Evolutionary conservation across 1,140 invertebrate genomes (phyloP).

Genomic region (Asobara japonica): DNA sequence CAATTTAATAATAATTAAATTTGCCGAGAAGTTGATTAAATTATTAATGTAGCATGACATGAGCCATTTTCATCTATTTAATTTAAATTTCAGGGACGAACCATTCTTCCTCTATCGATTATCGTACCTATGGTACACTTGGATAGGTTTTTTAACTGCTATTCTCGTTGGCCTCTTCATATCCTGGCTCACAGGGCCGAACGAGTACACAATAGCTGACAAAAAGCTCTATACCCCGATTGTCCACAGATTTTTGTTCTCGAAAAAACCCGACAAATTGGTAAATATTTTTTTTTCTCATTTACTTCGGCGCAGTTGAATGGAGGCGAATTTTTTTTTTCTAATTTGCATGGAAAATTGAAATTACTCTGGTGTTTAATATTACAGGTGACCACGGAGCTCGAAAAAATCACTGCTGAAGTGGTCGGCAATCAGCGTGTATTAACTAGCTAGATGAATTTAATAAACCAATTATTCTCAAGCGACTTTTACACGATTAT

Average conservation of each 20-base stretch:
- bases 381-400: constrained; percentile 38
- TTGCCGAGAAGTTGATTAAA: no score
- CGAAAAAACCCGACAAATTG: constrained; percentile 24
- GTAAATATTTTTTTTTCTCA: constrained; percentile 18
- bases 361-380: neutral
- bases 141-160: constrained; percentile 74
- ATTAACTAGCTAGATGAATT: constrained; percentile 23
- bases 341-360: neutral
- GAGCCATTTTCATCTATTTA: neutral
- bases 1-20: no score
- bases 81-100: constrained; percentile 49
- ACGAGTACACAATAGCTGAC: constrained; percentile 52
- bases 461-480: no score
- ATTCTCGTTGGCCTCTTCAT: constrained; percentile 75
- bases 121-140: constrained; percentile 76
- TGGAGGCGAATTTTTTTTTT: neutral
- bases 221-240: constrained; percentile 59
- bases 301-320: no score
- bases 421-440: constrained; percentile 16
- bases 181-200: constrained; percentile 74
- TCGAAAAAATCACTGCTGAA: constrained; percentile 27
- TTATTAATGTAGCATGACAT: no score
- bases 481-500: no score
- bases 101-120: constrained; percentile 72
- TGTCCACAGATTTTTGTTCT: constrained; percentile 40